Evolutionary conservation across 1,140 invertebrate genomes (phyloP).

Genomic region (Drosophila malerkotliana): DNA sequence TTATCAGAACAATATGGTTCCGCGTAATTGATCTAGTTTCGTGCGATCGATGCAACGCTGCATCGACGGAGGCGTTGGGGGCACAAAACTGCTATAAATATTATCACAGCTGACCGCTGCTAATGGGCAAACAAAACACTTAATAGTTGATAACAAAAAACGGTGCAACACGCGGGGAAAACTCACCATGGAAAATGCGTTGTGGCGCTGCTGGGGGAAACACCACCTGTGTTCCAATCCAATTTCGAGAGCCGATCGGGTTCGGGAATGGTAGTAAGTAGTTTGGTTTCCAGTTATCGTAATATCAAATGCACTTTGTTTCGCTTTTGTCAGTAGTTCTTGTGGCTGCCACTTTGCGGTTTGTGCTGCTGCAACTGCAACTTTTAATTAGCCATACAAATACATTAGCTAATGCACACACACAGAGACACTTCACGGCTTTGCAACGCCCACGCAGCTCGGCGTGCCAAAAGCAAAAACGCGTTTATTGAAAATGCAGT

Average conservation of each 20-base stretch:
- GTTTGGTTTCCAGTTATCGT: conserved; percentile 45
- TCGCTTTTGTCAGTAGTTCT: conserved; percentile 67
- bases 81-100: conserved; percentile 52
- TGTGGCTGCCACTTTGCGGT: conserved; percentile 54
- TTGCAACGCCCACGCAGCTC: conserved; percentile 60
- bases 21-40: conserved; percentile 75
- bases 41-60: conserved; percentile 10
- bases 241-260: conserved; percentile 31
- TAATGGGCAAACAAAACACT: conserved; percentile 67
- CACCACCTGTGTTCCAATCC: conserved; percentile 45
- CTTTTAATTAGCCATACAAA: conserved; percentile 79
- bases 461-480: conserved; percentile 71
- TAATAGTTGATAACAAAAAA: conserved; percentile 37
- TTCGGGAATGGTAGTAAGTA: conserved; percentile 32
- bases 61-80: conserved; percentile 8
- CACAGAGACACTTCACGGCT: conserved; percentile 24
- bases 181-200: conserved; percentile 59
- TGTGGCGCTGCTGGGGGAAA: conserved; percentile 14
- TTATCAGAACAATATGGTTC: conserved; percentile 60
- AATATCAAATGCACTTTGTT: conserved; percentile 74
- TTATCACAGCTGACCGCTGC: conserved; percentile 62
- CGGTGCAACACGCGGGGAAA: conserved; percentile 21
- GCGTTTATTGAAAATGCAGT: conserved; percentile 77
- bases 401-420: conserved; percentile 70
- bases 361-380: conserved; percentile 14